These are phyloP conservation scores for Gasterosteus nipponicus DNA, from an alignment of 2,113 vertebrate species.

Conservation along the genomic window DNA sequence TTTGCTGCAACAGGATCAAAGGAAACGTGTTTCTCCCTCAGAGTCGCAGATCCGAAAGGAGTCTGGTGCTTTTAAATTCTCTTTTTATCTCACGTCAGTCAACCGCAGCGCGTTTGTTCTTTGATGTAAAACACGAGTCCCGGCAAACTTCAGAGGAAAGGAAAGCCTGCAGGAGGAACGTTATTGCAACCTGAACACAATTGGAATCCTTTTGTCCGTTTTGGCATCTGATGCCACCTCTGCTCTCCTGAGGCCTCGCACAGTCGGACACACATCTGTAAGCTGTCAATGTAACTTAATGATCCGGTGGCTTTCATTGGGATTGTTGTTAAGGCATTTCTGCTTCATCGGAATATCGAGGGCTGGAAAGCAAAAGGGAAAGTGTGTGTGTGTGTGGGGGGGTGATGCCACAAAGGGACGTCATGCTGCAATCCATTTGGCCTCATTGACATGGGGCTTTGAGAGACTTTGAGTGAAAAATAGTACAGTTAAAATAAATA, in stretches of 20 bases:
- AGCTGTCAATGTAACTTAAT: neutral
- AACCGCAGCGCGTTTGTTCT: conserved; percentile 36
- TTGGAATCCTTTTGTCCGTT: conserved; percentile 2
- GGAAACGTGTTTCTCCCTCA: conserved; percentile 53
- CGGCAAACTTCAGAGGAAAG: conserved; percentile 42
- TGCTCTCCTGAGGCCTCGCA: conserved; percentile 11
- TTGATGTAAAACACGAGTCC: conserved; percentile 33
- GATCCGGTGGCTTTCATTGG: neutral
- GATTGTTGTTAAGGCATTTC: conserved; percentile 49
- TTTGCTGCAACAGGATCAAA: conserved; percentile 68
- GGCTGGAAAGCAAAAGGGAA: conserved; percentile 10
- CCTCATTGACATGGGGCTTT: no score
- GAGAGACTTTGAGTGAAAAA: neutral
- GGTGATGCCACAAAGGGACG: neutral
- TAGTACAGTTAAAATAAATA: neutral
- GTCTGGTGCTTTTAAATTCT: conserved; percentile 35
- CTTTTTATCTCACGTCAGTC: conserved; percentile 45
- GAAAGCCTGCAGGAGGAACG: conserved; percentile 20
- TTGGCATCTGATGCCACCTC: conserved; percentile 1
- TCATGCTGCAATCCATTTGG: conserved; percentile 9
- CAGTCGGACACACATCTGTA: neutral
- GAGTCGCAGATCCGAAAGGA: conserved; percentile 59
- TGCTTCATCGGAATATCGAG: conserved; percentile 18
- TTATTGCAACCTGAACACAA: conserved; percentile 8
- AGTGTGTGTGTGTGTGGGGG: neutral